Conservation (phyloP, 2,113 vertebrate species). For the Eonycteris spelaea region DNA sequence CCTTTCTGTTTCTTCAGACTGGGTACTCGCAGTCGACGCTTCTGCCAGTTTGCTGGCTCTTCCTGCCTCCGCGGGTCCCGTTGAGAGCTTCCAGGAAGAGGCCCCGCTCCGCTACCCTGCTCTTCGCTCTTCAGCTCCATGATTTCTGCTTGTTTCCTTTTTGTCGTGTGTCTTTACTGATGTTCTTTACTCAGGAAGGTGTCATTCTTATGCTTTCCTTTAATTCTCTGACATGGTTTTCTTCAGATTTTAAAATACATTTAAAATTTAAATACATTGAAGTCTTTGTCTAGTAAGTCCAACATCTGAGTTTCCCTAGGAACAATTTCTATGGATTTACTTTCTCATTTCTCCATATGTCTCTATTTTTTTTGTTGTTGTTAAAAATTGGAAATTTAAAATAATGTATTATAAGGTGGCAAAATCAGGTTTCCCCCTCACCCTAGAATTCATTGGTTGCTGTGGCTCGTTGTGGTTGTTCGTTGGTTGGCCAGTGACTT, state of each 20-base stretch:
- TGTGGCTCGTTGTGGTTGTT: not conserved
- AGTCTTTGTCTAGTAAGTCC: not conserved
- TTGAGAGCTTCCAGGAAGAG: too few species aligned
- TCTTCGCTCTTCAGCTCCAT: not conserved
- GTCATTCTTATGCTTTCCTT: not conserved
- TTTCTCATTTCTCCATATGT: not conserved
- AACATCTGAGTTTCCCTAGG: not conserved
- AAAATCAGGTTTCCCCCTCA: not conserved
- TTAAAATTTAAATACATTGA: not conserved
- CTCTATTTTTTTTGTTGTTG: not conserved
- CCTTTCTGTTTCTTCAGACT: not conserved
- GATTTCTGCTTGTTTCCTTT: not conserved
- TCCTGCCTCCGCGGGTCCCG: not conserved
- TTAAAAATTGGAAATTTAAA: not conserved
- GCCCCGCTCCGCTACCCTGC: not conserved
- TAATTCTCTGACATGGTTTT: not conserved
- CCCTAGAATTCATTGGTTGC: not conserved
- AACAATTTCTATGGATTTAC: not conserved
- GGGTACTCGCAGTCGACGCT: not conserved
- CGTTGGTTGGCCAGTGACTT: not conserved
- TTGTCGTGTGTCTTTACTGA: not conserved
- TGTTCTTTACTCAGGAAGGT: not conserved
- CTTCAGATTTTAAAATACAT: not conserved
- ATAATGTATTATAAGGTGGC: not conserved
- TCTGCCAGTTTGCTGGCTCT: not conserved